phyloP scores from a whole-genome alignment of 1,140 invertebrate species.

The Cydia amplana region DNA sequence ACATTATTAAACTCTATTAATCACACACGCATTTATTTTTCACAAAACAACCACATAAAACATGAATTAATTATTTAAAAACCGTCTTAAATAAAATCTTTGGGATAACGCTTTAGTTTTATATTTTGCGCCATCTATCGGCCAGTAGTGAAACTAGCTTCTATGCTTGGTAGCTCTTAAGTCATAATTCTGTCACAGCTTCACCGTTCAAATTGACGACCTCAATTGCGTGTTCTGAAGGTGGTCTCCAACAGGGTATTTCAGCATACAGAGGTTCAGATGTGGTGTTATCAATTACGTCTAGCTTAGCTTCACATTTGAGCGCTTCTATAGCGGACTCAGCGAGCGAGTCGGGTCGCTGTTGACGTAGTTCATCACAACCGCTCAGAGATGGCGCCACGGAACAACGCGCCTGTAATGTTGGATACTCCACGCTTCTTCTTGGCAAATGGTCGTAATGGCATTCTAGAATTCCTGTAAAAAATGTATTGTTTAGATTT shows the following conservation, averaged over 20 bases:
- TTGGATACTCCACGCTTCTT: slow-evolving; percentile 58
- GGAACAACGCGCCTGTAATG: slow-evolving; percentile 50
- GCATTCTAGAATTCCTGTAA: slow-evolving; percentile 75
- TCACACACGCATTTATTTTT: slow-evolving; percentile 16
- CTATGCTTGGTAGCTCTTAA: slow-evolving; percentile 16
- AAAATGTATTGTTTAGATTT: slow-evolving; percentile 35
- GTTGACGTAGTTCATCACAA: slow-evolving; percentile 51
- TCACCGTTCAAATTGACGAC: slow-evolving; percentile 70
- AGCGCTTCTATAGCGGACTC: slow-evolving; percentile 69
- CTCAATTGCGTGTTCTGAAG: slow-evolving; percentile 68
- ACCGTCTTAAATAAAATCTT: slow-evolving; percentile 32
- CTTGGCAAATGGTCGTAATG: slow-evolving; percentile 75
- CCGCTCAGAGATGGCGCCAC: slow-evolving; percentile 63
- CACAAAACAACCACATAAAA: slow-evolving; percentile 33
- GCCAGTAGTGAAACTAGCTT: slow-evolving; percentile 36
- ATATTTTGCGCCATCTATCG: slow-evolving; percentile 50
- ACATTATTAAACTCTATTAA: slow-evolving; percentile 23
- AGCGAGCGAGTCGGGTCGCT: slow-evolving; percentile 51
- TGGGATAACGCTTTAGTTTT: slow-evolving; percentile 19
- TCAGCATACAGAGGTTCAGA: slow-evolving; percentile 76
- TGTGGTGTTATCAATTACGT: slow-evolving; percentile 63
- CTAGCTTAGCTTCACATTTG: slow-evolving; percentile 69
- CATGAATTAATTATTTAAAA: slow-evolving; percentile 10
- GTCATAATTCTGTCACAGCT: slow-evolving; percentile 78
- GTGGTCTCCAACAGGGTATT: slow-evolving; percentile 74